Percentiles rank a stretch among this genome's conserved stretches.
Evolutionary conservation across 2,888 invertebrate species (phyloP).

Genomic region (Cheilosia scutellata): DNA sequence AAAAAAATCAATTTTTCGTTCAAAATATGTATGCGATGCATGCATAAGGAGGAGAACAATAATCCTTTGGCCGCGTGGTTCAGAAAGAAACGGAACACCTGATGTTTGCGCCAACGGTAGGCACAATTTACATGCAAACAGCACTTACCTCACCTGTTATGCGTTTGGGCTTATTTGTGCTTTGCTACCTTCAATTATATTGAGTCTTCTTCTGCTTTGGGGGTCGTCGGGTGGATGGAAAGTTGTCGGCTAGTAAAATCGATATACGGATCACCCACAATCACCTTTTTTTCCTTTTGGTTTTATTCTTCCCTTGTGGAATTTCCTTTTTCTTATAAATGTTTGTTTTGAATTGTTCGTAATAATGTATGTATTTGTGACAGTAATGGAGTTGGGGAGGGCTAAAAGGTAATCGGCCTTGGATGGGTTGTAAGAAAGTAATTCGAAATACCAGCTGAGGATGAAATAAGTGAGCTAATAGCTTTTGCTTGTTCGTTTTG

Average conservation of each 20-base stretch:
- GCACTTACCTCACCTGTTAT: conserved; percentile 51
- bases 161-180: conserved; percentile 43
- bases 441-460: not conserved
- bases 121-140: conserved; percentile 36
- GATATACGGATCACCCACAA: conserved; percentile 9
- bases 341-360: not conserved
- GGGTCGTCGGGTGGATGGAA: not conserved
- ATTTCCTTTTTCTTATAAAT: not conserved
- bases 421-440: not conserved
- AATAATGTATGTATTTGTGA: not conserved
- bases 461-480: not conserved
- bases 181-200: conserved; percentile 18
- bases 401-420: not conserved
- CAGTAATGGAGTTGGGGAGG: not conserved
- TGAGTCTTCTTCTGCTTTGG: not conserved
- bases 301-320: not conserved
- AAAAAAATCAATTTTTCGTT: conserved; percentile 38
- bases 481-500: not conserved
- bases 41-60: conserved; percentile 2
- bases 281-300: not conserved
- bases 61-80: conserved; percentile 25
- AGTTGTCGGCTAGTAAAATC: conserved; percentile 28
- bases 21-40: conserved; percentile 19
- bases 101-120: conserved; percentile 20
- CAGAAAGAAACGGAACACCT: conserved; percentile 4